Conservation (phyloP, 2,113 vertebrate species). For the Seriola aureovittata region DNA sequence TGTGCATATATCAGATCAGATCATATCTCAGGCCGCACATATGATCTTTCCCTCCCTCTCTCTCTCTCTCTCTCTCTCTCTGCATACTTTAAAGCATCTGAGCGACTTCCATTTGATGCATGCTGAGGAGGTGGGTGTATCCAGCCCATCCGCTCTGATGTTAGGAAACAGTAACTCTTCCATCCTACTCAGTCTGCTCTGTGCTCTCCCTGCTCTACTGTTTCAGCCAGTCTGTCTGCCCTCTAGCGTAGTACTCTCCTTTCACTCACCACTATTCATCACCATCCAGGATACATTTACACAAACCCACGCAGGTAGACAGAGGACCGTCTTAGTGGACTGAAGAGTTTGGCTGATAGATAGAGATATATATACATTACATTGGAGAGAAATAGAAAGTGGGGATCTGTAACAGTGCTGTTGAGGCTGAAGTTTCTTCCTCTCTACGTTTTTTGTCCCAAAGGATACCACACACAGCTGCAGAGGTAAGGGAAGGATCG, state of each 20-base stretch:
- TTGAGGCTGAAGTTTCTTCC: conserved; percentile 36
- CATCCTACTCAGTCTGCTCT: conserved; percentile 80
- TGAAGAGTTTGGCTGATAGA: conserved; percentile 25
- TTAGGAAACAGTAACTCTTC: conserved; percentile 61
- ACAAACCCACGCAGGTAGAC: conserved; percentile 60
- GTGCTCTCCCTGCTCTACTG: conserved; percentile 63
- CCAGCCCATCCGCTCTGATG: conserved; percentile 72
- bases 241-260: conserved; percentile 63
- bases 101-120: conserved; percentile 60
- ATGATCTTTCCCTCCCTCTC: conserved; percentile 17
- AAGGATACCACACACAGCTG: conserved; percentile 64
- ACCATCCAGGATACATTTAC: conserved; percentile 61
- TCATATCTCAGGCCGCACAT: conserved; percentile 28
- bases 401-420: conserved; percentile 9
- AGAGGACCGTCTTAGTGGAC: conserved; percentile 3
- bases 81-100: conserved; percentile 53
- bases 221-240: conserved; percentile 71
- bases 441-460: conserved; percentile 36
- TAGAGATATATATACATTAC: conserved; percentile 3
- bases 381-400: conserved; percentile 32
- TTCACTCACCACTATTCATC: conserved; percentile 59
- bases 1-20: conserved; percentile 47
- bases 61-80: conserved; percentile 24
- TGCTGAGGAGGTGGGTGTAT: conserved; percentile 76
- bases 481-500: conserved; percentile 70